Evolutionary conservation across 2,888 invertebrate genomes (phyloP).

Genomic region (Eumerus sabulonum): DNA sequence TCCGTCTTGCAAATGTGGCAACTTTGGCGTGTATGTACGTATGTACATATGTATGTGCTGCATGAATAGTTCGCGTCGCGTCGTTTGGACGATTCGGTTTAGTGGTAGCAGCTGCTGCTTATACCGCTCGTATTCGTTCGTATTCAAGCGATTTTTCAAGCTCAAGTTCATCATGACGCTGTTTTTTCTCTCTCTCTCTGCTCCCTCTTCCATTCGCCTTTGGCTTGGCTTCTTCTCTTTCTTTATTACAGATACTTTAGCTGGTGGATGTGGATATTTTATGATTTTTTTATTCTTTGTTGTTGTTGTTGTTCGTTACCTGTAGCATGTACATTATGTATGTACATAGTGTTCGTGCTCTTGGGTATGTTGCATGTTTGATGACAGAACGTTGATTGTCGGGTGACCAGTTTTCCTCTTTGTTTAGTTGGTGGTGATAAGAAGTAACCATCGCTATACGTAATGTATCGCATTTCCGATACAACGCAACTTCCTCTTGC

Average conservation of each 20-base stretch:
- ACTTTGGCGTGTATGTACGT: not conserved
- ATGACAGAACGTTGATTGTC: slow-evolving; percentile 17
- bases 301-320: slow-evolving; percentile 45
- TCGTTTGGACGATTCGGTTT: not conserved
- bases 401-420: not conserved
- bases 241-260: no score
- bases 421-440: slow-evolving; percentile 2
- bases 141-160: slow-evolving; percentile 43
- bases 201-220: not conserved
- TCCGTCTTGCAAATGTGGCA: no score
- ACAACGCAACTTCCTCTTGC: slow-evolving; percentile 27
- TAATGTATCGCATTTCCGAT: slow-evolving; percentile 34
- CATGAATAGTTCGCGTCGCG: not conserved
- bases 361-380: slow-evolving; percentile 37
- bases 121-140: no score
- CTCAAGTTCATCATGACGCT: slow-evolving; percentile 62
- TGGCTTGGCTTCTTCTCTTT: not conserved
- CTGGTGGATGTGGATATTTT: slow-evolving; percentile 22
- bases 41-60: slow-evolving; percentile 10
- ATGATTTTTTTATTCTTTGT: slow-evolving; percentile 7
- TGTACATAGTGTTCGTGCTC: no score
- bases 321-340: slow-evolving; percentile 41
- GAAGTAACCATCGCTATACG: slow-evolving; percentile 17
- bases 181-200: slow-evolving; percentile 18
- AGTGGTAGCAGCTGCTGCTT: no score